phyloP scores from a whole-genome alignment of 2,888 invertebrate species.

The Alentia gelatinosa region DNA sequence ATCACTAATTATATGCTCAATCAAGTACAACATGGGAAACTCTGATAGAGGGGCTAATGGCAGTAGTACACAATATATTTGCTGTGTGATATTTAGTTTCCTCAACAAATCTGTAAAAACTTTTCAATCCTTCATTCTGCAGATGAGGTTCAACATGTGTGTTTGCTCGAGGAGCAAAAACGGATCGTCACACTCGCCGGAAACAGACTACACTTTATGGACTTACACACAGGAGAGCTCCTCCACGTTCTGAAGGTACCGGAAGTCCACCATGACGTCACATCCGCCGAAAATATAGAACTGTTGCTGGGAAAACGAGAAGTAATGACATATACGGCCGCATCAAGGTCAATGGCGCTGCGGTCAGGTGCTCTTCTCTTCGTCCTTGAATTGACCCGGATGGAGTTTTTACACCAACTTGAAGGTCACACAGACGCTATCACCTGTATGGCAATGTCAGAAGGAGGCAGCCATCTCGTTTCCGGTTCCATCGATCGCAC shows the following conservation, averaged over 20 bases:
- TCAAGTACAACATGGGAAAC: too few relatives aligned
- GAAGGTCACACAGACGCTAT: background rate
- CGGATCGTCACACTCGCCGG: background rate
- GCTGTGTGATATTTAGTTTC: too few relatives aligned
- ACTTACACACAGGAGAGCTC: slow-evolving; percentile 17
- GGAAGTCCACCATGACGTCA: background rate
- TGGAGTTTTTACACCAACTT: background rate
- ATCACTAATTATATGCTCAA: too few relatives aligned
- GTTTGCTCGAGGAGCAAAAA: background rate
- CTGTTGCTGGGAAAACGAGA: background rate
- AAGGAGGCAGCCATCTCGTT: background rate
- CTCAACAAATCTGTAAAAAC: too few relatives aligned
- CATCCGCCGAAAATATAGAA: background rate
- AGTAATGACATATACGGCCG: background rate
- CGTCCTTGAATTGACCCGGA: background rate
- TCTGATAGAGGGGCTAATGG: too few relatives aligned
- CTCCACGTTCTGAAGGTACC: background rate
- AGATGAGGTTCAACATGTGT: slow-evolving; percentile 25
- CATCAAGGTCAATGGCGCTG: background rate
- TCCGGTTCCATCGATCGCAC: background rate
- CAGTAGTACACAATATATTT: too few relatives aligned
- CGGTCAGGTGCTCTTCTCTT: background rate
- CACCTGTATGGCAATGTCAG: slow-evolving; percentile 41
- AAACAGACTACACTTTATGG: slow-evolving; percentile 10
- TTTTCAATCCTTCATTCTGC: background rate